Conservation (phyloP, 2,797 vertebrate species). For the Arremon brunneinucha region DNA sequence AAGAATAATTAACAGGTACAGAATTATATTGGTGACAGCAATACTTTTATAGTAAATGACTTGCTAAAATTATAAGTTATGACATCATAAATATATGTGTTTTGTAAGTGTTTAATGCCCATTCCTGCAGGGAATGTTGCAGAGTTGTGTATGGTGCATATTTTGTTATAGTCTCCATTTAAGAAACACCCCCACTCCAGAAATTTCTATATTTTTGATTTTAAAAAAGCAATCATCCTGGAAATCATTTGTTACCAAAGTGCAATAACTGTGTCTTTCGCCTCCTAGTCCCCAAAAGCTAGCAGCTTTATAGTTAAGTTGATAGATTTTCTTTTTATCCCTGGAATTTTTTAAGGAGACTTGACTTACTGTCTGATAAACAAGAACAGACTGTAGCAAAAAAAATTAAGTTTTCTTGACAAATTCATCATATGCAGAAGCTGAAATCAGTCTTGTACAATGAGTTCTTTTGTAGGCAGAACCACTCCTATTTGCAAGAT, state of each 20-base stretch:
- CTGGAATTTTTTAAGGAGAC: not conserved
- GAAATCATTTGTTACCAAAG: not conserved
- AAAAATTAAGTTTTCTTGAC: not conserved
- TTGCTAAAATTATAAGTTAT: not conserved
- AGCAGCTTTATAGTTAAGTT: not conserved
- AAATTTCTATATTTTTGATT: not conserved
- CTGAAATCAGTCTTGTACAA: not conserved
- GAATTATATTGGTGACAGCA: not conserved
- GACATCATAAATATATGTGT: not conserved
- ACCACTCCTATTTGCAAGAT: not conserved
- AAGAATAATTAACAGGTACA: constrained; percentile 94
- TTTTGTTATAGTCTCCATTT: not conserved
- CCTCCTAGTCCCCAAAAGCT: not conserved
- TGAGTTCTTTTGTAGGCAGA: not conserved
- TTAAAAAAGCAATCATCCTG: not conserved
- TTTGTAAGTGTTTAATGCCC: not conserved
- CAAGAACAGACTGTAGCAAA: not conserved
- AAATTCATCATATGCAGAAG: not conserved
- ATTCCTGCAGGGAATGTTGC: not conserved
- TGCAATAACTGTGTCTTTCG: not conserved
- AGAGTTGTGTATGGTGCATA: not conserved
- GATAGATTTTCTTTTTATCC: not conserved
- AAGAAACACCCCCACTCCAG: not conserved
- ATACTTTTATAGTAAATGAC: not conserved
- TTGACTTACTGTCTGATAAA: not conserved